Evolutionary conservation across 53 echinoderm and acorn worm genomes (phyloP).

Genomic region (Antedon mediterranea): DNA sequence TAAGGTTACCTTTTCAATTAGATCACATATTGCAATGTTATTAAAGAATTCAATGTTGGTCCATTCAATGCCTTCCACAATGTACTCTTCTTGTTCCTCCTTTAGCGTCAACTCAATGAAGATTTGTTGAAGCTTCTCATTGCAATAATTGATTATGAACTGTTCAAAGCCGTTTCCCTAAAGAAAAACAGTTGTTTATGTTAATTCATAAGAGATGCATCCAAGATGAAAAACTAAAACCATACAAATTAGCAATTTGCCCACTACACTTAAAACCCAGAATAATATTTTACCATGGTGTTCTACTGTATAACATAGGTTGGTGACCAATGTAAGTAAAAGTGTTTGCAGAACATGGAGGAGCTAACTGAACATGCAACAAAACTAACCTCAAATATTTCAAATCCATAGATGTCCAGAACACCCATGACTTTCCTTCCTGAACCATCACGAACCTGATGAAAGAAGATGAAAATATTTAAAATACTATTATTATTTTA

Average conservation of each 20-base stretch:
- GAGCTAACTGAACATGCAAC: not conserved
- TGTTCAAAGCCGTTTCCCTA: slow-evolving; percentile 86
- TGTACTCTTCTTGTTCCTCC: slow-evolving; percentile 84
- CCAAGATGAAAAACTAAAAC: too few relatives aligned
- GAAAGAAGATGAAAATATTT: slow-evolving; percentile 1
- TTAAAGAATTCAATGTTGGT: slow-evolving; percentile 88
- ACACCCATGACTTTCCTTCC: slow-evolving; percentile 95
- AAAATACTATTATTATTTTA: not conserved
- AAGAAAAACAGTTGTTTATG: too few relatives aligned
- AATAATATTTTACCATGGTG: too few relatives aligned
- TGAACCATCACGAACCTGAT: slow-evolving; percentile 3
- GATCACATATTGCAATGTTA: slow-evolving; percentile 89
- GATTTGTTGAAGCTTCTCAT: slow-evolving; percentile 98
- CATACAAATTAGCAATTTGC: too few relatives aligned
- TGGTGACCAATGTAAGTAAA: too few relatives aligned
- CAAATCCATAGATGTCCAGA: slow-evolving; percentile 93
- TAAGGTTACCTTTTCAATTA: slow-evolving; percentile 86
- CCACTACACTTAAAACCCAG: too few relatives aligned
- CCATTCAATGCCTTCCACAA: slow-evolving; percentile 90
- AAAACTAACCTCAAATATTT: slow-evolving; percentile 81
- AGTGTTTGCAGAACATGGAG: too few relatives aligned
- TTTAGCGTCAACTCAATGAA: slow-evolving; percentile 85
- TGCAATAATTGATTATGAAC: slow-evolving; percentile 98
- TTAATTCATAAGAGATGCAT: too few relatives aligned
- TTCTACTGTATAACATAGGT: too few relatives aligned